phyloP scores from a whole-genome alignment of 2,797 vertebrate species.

The Gambelia wislizenii region DNA sequence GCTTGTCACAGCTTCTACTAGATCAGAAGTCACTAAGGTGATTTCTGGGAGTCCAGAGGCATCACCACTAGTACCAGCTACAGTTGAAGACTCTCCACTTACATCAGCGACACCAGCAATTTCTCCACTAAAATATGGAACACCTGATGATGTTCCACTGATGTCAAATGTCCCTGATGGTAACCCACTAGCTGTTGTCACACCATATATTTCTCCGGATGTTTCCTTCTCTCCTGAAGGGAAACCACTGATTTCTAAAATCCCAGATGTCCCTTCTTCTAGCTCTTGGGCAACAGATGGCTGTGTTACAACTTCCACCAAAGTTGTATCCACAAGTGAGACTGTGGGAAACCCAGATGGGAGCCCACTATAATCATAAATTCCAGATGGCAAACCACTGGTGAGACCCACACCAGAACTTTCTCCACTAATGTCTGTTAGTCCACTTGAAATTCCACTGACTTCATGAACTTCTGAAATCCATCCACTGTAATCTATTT shows the following conservation, averaged over 20 bases:
- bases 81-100: slow-evolving; percentile 76
- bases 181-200: slow-evolving; percentile 69
- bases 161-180: slow-evolving; percentile 72
- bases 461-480: slow-evolving; percentile 72
- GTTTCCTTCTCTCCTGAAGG: slow-evolving; percentile 72
- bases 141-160: slow-evolving; percentile 71
- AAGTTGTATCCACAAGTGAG: slow-evolving; percentile 78
- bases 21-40: slow-evolving; percentile 81
- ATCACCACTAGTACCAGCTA: slow-evolving; percentile 74
- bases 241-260: slow-evolving; percentile 80
- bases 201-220: slow-evolving; percentile 81
- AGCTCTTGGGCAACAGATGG: slow-evolving; percentile 82
- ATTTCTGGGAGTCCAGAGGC: slow-evolving; percentile 78
- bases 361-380: slow-evolving; percentile 78
- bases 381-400: slow-evolving; percentile 78
- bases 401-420: slow-evolving; percentile 70
- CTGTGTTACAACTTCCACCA: slow-evolving; percentile 77
- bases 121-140: slow-evolving; percentile 77
- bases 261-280: slow-evolving; percentile 82
- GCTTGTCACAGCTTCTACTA: slow-evolving; percentile 77
- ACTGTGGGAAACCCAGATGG: slow-evolving; percentile 75
- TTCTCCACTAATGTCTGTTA: slow-evolving; percentile 75
- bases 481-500: slow-evolving; percentile 75
- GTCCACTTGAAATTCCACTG: slow-evolving; percentile 77
- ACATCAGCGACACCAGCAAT: slow-evolving; percentile 76